Evolutionary conservation across 2,888 invertebrate species (phyloP).

Genomic region (Exocentrus adspersus): DNA sequence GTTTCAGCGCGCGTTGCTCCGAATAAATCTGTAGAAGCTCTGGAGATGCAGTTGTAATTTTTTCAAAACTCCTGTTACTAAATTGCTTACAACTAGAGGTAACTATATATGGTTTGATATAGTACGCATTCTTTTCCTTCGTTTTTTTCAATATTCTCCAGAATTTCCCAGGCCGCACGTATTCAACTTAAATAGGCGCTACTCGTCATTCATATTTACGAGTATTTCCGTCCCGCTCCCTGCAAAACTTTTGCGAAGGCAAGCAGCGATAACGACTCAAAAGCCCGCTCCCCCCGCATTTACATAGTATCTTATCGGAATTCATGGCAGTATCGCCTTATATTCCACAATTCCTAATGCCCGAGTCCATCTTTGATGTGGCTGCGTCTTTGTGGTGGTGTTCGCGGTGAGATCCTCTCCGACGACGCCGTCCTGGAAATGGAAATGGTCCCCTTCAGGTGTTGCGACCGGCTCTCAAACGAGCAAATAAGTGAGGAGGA

Average conservation of each 20-base stretch:
- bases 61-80: too few species aligned
- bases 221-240: conserved; percentile 12
- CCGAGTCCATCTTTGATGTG: conserved; percentile 53
- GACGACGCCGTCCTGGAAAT: conserved; percentile 41
- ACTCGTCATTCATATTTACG: background rate
- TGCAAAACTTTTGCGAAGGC: conserved; percentile 10
- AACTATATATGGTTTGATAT: too few species aligned
- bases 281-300: conserved; percentile 37
- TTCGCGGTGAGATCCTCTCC: conserved; percentile 42
- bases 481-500: conserved; percentile 52
- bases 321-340: conserved; percentile 36
- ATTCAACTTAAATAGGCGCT: background rate
- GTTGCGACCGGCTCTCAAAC: conserved; percentile 54
- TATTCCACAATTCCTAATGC: conserved; percentile 49
- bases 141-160: too few species aligned
- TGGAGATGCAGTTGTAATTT: too few species aligned
- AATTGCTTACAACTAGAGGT: too few species aligned
- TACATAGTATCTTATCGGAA: conserved; percentile 50
- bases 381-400: conserved; percentile 46
- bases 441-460: conserved; percentile 55
- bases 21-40: too few species aligned
- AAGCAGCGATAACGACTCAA: conserved; percentile 27
- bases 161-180: too few species aligned
- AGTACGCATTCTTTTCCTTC: too few species aligned
- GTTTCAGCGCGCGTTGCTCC: too few species aligned